Evolutionary conservation across 2,888 invertebrate genomes (phyloP).

Genomic region (Acleris holmiana): DNA sequence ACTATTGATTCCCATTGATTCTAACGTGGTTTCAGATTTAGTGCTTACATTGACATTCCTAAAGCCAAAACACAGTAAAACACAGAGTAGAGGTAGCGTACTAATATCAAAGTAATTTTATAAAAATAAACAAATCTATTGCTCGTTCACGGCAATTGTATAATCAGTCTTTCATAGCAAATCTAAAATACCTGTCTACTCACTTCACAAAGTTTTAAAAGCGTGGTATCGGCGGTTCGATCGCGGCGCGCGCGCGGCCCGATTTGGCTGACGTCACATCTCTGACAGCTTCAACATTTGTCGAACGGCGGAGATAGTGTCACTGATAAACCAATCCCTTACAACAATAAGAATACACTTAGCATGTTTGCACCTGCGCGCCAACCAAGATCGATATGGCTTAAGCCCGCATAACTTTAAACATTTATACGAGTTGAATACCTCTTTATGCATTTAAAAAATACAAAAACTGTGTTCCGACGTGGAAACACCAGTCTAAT

Average conservation of each 20-base stretch:
- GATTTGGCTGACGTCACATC: slow-evolving; percentile 81
- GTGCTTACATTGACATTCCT: slow-evolving; percentile 51
- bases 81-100: slow-evolving; percentile 24
- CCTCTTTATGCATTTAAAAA: slow-evolving; percentile 26
- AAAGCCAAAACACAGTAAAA: background rate
- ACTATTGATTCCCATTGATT: slow-evolving; percentile 81
- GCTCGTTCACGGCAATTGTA: slow-evolving; percentile 32
- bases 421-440: slow-evolving; percentile 37
- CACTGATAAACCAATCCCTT: slow-evolving; percentile 83
- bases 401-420: slow-evolving; percentile 65
- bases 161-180: slow-evolving; percentile 37
- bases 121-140: slow-evolving; percentile 43
- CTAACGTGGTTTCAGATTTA: slow-evolving; percentile 76
- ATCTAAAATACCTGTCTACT: slow-evolving; percentile 38
- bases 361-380: slow-evolving; percentile 83
- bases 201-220: slow-evolving; percentile 42
- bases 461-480: slow-evolving; percentile 5
- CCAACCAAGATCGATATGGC: slow-evolving; percentile 66
- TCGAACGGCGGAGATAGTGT: slow-evolving; percentile 82
- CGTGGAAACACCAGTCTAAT: slow-evolving; percentile 24
- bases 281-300: slow-evolving; percentile 83
- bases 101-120: slow-evolving; percentile 25
- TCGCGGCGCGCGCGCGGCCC: slow-evolving; percentile 66
- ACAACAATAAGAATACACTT: slow-evolving; percentile 84
- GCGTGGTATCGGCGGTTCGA: slow-evolving; percentile 63